Evolutionary conservation across 2,113 vertebrate species (phyloP).

Genomic region (Tenrec ecaudatus): DNA sequence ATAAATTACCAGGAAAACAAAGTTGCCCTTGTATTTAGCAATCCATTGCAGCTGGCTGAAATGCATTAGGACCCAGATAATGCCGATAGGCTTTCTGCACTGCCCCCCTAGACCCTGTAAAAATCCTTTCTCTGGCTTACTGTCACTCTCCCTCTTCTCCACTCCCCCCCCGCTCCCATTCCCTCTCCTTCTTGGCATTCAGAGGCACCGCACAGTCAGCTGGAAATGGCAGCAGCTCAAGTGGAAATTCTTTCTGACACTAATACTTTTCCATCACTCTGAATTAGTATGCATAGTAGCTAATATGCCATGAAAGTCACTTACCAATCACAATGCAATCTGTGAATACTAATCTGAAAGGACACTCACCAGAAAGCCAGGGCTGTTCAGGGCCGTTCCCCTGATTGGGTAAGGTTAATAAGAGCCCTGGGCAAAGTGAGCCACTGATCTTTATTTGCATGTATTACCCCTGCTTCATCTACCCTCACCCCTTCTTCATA

Average conservation of each 20-base stretch:
- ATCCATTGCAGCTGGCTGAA: not conserved
- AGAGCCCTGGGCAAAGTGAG: slow-evolving; percentile 49
- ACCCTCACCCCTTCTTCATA: not conserved
- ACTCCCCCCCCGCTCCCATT: not conserved
- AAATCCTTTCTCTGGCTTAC: not conserved
- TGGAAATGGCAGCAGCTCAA: slow-evolving; percentile 59
- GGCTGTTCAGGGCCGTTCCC: not conserved
- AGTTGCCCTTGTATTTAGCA: not conserved
- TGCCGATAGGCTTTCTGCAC: not conserved
- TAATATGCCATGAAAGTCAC: slow-evolving; percentile 79
- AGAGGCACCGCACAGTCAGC: not conserved
- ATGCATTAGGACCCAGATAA: not conserved
- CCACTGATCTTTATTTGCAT: not conserved
- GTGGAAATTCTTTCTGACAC: slow-evolving; percentile 58
- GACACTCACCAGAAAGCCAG: slow-evolving; percentile 67
- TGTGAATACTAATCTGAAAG: slow-evolving; percentile 79
- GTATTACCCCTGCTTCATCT: not conserved
- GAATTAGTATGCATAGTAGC: slow-evolving; percentile 68
- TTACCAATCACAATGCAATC: slow-evolving; percentile 72
- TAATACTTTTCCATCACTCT: slow-evolving; percentile 62
- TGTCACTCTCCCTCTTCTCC: not conserved
- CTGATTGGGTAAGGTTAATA: slow-evolving; percentile 66
- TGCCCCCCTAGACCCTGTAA: not conserved
- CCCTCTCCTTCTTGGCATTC: not conserved
- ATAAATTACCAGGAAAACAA: not conserved